Evolutionary conservation across 2,113 vertebrate species (phyloP), one percentile per base, ranked within the genome.

Genomic region (Phainopepla nitens): DNA sequence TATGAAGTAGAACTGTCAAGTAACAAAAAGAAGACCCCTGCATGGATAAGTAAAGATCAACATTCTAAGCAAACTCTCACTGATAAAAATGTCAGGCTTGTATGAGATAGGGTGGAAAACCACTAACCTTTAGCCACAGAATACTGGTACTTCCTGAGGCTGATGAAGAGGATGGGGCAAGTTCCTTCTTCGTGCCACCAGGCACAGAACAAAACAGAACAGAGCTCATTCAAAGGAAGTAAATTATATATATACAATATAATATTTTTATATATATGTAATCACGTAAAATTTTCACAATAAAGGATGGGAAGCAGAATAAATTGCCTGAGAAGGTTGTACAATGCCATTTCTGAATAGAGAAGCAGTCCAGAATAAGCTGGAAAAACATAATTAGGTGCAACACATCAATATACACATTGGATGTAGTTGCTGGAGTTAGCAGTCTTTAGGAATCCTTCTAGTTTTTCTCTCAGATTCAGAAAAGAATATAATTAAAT

Each of bases 351-450:
- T 93, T 41, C 14, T 57, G 28, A 10, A 15, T 36, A 25, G 8
- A n/a, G 2, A 35, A 70, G 10, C 6, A 51, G 23, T 54, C 15
- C 39, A 75, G 39, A 87, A 84, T 13, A 84, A 13, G 9, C 10
- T 78, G 42, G 33, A 70, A 11, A 87, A 68, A 24, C 3, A 18
- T 22, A 54, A 50, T 68, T 76, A 39, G 5, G 29, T 35, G 27
- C 5, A 72, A 10, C 15, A 45, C 9, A 69, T 7, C 16, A 28
- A 0, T 1, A 19, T 1, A 36, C 3, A 65, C 42, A 8, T 49
- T 84, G 54, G 28, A 70, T 7, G 35, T 18, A 62, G 39, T 5
- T 79, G 29, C 7, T 82, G 25, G 14, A 50, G 9, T 65, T 61
- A 17, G 6, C 2, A 70, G 27, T 66, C 10, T 61, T 91, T 39